These are phyloP conservation scores for Gortyna flavago DNA, from an alignment of 2,888 invertebrate genomes.

Conservation along the genomic window DNA sequence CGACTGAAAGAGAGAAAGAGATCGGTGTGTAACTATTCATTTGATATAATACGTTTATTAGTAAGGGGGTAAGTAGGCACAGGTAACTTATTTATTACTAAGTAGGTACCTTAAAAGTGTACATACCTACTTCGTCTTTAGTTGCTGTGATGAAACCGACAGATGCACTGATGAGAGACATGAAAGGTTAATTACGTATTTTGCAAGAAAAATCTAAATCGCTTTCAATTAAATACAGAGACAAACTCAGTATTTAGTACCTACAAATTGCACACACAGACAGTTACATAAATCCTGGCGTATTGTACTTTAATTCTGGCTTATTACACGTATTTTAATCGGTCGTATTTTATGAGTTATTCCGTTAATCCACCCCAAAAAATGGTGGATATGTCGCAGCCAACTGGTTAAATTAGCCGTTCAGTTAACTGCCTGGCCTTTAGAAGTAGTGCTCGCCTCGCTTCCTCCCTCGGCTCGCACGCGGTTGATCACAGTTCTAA, in stretches of 20 bases:
- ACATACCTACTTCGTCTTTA: not conserved
- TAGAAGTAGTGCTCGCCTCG: too few species aligned
- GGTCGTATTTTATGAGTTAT: conserved; percentile 10
- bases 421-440: too few species aligned
- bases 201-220: not conserved
- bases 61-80: too few species aligned
- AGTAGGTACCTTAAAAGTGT: not conserved
- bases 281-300: not conserved
- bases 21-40: too few species aligned
- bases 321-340: conserved; percentile 29
- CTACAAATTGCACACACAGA: not conserved
- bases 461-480: too few species aligned
- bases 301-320: too few species aligned
- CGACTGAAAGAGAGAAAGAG: too few species aligned
- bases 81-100: not conserved
- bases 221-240: not conserved
- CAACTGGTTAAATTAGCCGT: too few species aligned
- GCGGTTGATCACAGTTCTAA: too few species aligned
- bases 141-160: not conserved
- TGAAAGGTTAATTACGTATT: not conserved
- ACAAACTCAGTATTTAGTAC: not conserved
- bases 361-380: not conserved
- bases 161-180: not conserved
- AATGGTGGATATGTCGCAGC: too few species aligned
- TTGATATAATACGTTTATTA: too few species aligned